Percentiles rank a stretch among this genome's conserved stretches.
These are phyloP conservation scores for Paragorgia papillata DNA, from an alignment of 92 coral and sea anemone species.

Conservation along the genomic window DNA sequence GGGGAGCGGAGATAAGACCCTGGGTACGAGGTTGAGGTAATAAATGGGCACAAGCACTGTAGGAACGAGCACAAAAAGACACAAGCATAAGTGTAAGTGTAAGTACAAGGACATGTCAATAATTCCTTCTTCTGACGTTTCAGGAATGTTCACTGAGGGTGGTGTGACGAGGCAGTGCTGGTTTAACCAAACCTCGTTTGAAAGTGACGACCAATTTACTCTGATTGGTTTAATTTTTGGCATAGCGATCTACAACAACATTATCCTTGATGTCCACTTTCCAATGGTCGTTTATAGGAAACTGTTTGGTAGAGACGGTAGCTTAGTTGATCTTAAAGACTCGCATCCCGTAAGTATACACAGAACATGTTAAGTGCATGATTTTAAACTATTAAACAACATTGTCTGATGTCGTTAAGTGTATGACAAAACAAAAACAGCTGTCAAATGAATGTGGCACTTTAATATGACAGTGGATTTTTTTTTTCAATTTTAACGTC, in stretches of 20 bases:
- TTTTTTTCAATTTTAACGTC: too few species aligned
- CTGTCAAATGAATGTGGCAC: too few species aligned
- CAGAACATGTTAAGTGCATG: not conserved
- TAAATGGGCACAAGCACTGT: too few species aligned
- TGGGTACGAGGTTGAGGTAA: too few species aligned
- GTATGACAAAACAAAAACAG: too few species aligned
- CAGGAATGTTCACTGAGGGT: constrained; percentile 93
- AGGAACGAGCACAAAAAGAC: too few species aligned
- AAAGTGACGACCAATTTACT: constrained; percentile 88
- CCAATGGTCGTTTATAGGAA: constrained; percentile 99
- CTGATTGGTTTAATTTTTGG: constrained; percentile 95
- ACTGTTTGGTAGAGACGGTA: constrained; percentile 86
- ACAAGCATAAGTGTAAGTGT: too few species aligned
- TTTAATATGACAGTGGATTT: too few species aligned
- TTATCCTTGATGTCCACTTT: constrained; percentile 91
- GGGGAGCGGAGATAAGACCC: too few species aligned
- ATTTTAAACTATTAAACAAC: too few species aligned
- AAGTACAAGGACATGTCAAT: too few species aligned
- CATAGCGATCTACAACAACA: constrained; percentile 93
- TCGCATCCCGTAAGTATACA: constrained; percentile 80
- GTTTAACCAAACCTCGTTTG: constrained; percentile 97
- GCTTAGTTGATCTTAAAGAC: constrained; percentile 85
- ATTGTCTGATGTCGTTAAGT: too few species aligned
- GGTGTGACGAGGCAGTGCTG: constrained; percentile 74
- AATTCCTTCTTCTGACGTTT: not conserved